A percentile compares a stretch with the other conserved stretches of the same genome.
Conservation (phyloP, 2,113 vertebrate species). For the Galbula dea region DNA sequence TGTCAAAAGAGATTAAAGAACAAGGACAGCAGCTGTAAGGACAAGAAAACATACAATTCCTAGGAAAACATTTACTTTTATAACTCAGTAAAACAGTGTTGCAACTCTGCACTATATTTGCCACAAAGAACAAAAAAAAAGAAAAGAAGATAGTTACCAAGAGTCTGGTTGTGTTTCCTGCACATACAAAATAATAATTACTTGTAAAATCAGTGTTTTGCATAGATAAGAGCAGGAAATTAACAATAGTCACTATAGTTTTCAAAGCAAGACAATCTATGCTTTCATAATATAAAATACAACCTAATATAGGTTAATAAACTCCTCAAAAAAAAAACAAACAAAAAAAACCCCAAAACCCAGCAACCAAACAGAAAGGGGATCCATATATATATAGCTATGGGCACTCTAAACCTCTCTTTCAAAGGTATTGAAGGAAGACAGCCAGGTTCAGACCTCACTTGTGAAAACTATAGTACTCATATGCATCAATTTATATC, state of each 20-base stretch:
- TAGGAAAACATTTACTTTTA: background rate
- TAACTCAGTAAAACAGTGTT: background rate
- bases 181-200: background rate
- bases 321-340: background rate
- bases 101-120: background rate
- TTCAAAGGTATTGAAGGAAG: background rate
- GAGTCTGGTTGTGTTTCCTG: background rate
- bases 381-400: background rate
- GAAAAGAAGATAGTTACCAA: background rate
- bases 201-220: background rate
- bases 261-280: background rate
- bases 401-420: background rate
- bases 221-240: background rate
- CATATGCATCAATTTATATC: background rate
- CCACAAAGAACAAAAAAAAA: fast-evolving
- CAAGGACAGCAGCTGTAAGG: background rate
- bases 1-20: background rate
- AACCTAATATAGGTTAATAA: background rate
- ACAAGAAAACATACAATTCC: background rate
- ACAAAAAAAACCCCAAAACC: too few species aligned
- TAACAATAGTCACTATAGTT: background rate
- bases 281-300: background rate
- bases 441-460: background rate
- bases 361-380: background rate
- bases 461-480: background rate